Conservation (phyloP, 2,797 vertebrate genomes). For the Natrix natrix region DNA sequence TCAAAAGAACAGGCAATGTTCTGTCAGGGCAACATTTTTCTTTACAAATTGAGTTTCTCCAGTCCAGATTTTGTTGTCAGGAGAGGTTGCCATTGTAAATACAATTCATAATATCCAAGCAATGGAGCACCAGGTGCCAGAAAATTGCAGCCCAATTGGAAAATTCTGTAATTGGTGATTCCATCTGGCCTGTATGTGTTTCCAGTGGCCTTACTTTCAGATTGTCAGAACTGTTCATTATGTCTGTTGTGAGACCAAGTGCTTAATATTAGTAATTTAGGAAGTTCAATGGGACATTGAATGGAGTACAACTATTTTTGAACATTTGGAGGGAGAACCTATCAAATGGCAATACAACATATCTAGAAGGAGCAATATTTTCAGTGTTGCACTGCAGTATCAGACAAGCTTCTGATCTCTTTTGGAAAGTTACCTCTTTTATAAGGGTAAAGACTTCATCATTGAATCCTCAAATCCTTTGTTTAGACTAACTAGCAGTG, state of each 20-base stretch:
- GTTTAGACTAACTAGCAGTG: not conserved
- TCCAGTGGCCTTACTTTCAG: conserved; percentile 64
- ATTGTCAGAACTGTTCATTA: conserved; percentile 73
- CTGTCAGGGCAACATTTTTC: conserved; percentile 36
- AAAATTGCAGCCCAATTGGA: conserved; percentile 69
- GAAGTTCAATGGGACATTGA: conserved; percentile 74
- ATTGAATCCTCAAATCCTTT: not conserved
- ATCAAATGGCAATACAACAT: conserved; percentile 59
- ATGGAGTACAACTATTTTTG: conserved; percentile 73
- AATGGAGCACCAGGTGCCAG: conserved; percentile 69
- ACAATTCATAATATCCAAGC: conserved; percentile 56
- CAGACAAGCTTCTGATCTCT: conserved; percentile 51
- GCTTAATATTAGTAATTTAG: conserved; percentile 75
- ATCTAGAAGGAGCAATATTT: conserved; percentile 62
- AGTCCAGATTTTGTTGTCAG: conserved; percentile 52
- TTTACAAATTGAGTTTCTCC: conserved; percentile 42
- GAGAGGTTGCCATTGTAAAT: conserved; percentile 52
- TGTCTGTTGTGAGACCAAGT: conserved; percentile 74
- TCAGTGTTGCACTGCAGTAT: conserved; percentile 51
- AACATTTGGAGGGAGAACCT: conserved; percentile 60
- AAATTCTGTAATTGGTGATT: conserved; percentile 70
- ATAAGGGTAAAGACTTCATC: not conserved
- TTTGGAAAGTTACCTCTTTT: not conserved
- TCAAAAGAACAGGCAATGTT: conserved; percentile 12
- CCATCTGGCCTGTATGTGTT: conserved; percentile 71